A percentile compares a stretch with the other conserved stretches of the same genome.
These are phyloP conservation scores for Masnerella sp. DNA, from an alignment of 2,888 invertebrate species.

Conservation along the genomic window DNA sequence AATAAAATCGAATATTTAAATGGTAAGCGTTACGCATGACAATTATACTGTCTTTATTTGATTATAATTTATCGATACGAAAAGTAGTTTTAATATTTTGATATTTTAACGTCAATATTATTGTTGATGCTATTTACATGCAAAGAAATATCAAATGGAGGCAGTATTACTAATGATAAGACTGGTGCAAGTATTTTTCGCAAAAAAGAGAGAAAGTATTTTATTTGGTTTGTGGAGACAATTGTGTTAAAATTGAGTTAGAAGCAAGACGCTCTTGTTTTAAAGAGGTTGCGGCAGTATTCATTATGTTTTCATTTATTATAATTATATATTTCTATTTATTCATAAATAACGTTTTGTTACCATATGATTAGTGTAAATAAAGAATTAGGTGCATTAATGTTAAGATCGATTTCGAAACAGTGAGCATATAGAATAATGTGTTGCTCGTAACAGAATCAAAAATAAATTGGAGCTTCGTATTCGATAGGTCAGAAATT, in stretches of 20 bases:
- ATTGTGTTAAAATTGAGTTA: conserved; percentile 33
- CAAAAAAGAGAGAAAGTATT: conserved; percentile 31
- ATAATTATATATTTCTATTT: conserved; percentile 50
- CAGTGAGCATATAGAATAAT: conserved; percentile 21
- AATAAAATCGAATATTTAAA: conserved; percentile 22
- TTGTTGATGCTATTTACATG: conserved; percentile 4
- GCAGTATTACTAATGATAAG: conserved; percentile 47
- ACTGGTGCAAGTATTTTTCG: conserved; percentile 52
- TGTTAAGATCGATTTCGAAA: conserved; percentile 37
- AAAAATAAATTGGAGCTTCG: conserved; percentile 33
- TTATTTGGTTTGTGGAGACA: conserved; percentile 32
- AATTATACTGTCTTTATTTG: conserved; percentile 50
- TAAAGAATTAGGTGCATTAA: conserved; percentile 45
- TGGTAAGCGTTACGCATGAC: conserved; percentile 11
- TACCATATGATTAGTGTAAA: conserved; percentile 45
- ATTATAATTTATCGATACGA: neutral
- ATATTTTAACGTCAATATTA: neutral
- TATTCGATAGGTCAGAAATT: conserved; percentile 28
- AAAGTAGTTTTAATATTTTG: neutral
- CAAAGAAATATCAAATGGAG: conserved; percentile 26
- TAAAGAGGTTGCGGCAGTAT: conserved; percentile 63
- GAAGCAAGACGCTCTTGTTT: conserved; percentile 61
- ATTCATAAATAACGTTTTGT: conserved; percentile 33
- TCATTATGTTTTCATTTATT: conserved; percentile 44
- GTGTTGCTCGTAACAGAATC: conserved; percentile 24